Conservation (phyloP, 2,888 invertebrate genomes). For the Stictocephala bisonia region DNA sequence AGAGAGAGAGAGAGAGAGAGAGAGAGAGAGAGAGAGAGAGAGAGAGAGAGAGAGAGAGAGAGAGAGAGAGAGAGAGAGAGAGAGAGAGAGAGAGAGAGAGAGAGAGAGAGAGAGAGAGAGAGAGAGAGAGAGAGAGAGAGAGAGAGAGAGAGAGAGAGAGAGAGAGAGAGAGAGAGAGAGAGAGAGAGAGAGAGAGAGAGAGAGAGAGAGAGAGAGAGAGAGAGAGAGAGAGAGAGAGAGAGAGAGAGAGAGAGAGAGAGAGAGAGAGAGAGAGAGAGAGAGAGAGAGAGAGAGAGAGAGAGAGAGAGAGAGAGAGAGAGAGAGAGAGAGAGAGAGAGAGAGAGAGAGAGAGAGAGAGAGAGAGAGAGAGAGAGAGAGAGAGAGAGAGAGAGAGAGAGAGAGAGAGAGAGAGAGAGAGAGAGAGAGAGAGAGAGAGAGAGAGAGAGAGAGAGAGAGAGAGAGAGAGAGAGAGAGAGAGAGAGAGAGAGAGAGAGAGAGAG, state of each 20-base stretch:
- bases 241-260: background rate
- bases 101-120: background rate
- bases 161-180: background rate
- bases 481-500: no score
- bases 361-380: no score
- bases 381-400: no score
- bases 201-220: background rate
- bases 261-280: background rate
- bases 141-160: background rate
- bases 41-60: background rate
- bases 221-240: background rate
- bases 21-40: background rate
- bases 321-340: background rate
- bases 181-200: background rate
- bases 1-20: background rate
- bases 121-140: background rate
- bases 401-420: no score
- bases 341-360: background rate
- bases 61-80: background rate
- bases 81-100: background rate
- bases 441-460: no score
- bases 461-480: no score
- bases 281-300: no score
- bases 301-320: background rate
- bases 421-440: no score